Base-by-base conservation (phyloP, 2,113 vertebrate genomes). In the Phycodurus eques region DNA sequence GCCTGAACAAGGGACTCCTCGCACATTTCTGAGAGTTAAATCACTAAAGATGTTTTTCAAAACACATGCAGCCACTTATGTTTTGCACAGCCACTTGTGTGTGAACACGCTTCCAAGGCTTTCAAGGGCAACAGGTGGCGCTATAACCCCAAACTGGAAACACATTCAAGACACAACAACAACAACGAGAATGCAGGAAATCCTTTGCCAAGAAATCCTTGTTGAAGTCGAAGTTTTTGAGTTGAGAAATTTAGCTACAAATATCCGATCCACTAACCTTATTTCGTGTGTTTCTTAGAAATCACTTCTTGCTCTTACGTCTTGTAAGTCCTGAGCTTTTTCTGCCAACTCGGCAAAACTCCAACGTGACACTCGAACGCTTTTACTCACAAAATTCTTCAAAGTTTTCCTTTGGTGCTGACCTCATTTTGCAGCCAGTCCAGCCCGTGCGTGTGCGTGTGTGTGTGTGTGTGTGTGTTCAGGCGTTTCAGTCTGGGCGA, bases 361-460 rank as follows among this genome's bases (percentile, higher is more conserved):
- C 44, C 44, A 46, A 46, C 44, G 44, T 46, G 12, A 31, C 12
- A 27, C 47, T 51, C 47, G 78, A 67, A 42, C 31, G 39, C 68
- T 68, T 68, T 66, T 47, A 31, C 60, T 75, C 39, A 68, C 17
- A 59, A n/a, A 66, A 68, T 63, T 72, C 69, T 47, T 6, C 62
- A 74, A 79, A 72, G 39, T 69, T 80, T 74, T 20, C 15, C 19
- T 79, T 72, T 43, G 64, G 65, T 77, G 63, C 7, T 51, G 57
- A 71, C 62, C 79, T 74, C 72, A 74, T 86, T 84, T 83, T 87
- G 83, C 74, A 75, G 79, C 42, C 78, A 68, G 71, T 67, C 67
- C 74, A 17, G n/a, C 59, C n/a, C 27, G 27, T 27, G 27, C 61
- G 46, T 65, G n/a, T 72, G 70, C n/a, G n/a, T 68, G 59, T 67